phyloP scores from a whole-genome alignment of 2,113 vertebrate genomes.

The Brachypteracias leptosomus region DNA sequence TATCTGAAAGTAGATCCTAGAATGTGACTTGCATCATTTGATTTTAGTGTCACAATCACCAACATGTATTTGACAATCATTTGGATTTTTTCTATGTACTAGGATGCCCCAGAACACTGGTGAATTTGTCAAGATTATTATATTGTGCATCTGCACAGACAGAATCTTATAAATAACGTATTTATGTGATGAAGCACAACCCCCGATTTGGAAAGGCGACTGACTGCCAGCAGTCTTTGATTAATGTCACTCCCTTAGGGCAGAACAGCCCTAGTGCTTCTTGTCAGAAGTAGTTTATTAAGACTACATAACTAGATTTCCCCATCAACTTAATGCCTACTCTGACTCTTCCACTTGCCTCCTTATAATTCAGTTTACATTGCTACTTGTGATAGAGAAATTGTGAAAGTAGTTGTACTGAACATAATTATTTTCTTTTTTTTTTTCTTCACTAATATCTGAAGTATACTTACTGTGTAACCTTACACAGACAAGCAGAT shows the following conservation, averaged over 20 bases:
- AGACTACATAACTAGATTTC: neutral
- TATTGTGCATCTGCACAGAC: neutral
- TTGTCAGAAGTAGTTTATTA: neutral
- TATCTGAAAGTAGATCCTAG: neutral
- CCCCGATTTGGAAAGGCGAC: neutral
- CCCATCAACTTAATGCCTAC: neutral
- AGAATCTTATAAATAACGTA: neutral
- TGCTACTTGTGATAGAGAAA: neutral
- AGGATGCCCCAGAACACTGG: neutral
- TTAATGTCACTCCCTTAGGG: neutral
- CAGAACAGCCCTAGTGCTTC: neutral
- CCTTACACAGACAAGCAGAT: neutral
- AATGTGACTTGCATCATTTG: neutral
- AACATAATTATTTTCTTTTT: neutral
- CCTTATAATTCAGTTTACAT: neutral
- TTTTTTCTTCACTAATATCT: neutral
- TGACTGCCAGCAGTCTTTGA: neutral
- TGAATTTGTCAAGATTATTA: neutral
- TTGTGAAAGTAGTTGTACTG: neutral
- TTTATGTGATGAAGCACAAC: neutral
- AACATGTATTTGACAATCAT: neutral
- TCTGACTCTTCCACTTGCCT: neutral
- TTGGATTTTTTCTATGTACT: neutral
- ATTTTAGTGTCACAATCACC: neutral
- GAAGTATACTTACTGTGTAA: neutral